Conservation (phyloP, 2,113 vertebrate genomes). For the Corvus moneduloides region DNA sequence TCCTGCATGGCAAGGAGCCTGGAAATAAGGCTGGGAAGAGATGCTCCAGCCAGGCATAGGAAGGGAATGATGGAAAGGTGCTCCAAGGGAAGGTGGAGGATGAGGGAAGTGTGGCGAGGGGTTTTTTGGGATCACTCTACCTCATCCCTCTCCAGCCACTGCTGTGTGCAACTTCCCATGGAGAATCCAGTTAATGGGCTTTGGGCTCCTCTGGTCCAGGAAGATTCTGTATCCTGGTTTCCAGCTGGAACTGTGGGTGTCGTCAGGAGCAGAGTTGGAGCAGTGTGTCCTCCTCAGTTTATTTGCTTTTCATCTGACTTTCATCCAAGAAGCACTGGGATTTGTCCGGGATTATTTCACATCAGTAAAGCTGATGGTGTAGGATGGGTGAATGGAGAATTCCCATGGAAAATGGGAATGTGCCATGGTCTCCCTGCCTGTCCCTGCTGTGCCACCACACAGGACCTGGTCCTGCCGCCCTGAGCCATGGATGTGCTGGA, state of each 20-base stretch:
- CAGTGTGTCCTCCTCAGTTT: rapidly evolving
- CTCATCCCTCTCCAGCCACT: background rate
- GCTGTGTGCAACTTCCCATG: background rate
- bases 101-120: background rate
- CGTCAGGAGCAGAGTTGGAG: background rate
- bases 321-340: background rate
- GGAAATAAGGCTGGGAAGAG: background rate
- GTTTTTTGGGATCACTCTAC: background rate
- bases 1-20: background rate
- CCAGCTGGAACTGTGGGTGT: background rate
- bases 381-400: background rate
- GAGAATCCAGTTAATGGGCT: background rate
- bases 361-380: background rate
- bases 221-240: background rate
- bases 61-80: background rate
- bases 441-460: background rate
- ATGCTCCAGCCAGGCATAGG: background rate
- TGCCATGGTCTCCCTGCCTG: background rate
- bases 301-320: background rate
- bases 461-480: background rate
- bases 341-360: background rate
- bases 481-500: background rate
- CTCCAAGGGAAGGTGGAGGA: background rate
- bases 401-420: background rate
- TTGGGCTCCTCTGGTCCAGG: background rate